A percentile compares a stretch with the other conserved stretches of the same genome.
Conservation (phyloP, 2,888 invertebrate species). For the Hydroisotoma schaefferi region DNA sequence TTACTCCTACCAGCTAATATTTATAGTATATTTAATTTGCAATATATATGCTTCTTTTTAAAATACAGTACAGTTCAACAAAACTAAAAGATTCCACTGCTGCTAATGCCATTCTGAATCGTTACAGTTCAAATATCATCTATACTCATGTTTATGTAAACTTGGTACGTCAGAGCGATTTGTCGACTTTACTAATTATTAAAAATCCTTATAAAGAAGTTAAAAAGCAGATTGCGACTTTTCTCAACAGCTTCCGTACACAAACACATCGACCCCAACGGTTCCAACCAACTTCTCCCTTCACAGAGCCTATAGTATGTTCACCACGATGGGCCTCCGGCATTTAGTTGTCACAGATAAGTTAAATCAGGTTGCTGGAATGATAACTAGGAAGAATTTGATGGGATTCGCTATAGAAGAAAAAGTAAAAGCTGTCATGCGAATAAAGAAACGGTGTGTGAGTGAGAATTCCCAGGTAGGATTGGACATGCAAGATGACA, state of each 20-base stretch:
- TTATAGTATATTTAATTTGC: not conserved
- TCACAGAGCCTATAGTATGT: constrained; percentile 53
- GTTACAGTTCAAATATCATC: constrained; percentile 31
- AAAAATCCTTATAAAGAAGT: not conserved
- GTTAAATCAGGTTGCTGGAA: constrained; percentile 52
- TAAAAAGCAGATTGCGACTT: not conserved
- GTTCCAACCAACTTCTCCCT: constrained; percentile 53
- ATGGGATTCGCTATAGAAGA: constrained; percentile 54
- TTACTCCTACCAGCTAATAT: not conserved
- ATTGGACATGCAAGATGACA: not conserved
- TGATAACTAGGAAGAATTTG: constrained; percentile 54
- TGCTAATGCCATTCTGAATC: constrained; percentile 39
- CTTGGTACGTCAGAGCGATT: constrained; percentile 23
- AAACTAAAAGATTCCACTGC: constrained; percentile 39
- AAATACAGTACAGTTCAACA: constrained; percentile 40
- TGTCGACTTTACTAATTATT: not conserved
- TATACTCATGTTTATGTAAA: constrained; percentile 40
- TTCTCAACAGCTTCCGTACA: constrained; percentile 48
- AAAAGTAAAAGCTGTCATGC: constrained; percentile 45
- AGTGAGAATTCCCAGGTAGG: not conserved
- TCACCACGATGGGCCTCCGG: constrained; percentile 54
- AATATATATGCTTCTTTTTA: not conserved
- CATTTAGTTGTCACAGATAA: constrained; percentile 52
- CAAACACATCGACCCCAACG: constrained; percentile 53
- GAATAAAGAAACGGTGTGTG: constrained; percentile 5